Evolutionary conservation across 2,113 vertebrate species (phyloP).

Genomic region (Tetraodon nigroviridis): DNA sequence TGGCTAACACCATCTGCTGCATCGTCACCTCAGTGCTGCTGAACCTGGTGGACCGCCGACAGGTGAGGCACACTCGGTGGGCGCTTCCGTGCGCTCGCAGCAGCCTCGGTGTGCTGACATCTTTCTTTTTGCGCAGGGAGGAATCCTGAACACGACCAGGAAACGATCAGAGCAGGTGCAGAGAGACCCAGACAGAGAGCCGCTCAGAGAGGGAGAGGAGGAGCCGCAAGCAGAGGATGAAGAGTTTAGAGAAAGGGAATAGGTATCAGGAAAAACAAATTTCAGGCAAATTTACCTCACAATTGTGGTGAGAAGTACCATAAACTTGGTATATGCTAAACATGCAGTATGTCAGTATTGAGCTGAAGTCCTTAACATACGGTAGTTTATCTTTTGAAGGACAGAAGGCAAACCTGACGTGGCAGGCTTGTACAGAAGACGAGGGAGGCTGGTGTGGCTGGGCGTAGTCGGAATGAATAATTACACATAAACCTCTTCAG

Average conservation of each 20-base stretch:
- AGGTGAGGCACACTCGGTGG: conserved; percentile 54
- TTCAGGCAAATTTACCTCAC: no score
- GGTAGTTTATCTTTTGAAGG: no score
- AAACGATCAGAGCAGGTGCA: conserved; percentile 58
- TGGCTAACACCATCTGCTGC: conserved; percentile 77
- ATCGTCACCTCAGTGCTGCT: conserved; percentile 72
- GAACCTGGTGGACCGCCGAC: conserved; percentile 75
- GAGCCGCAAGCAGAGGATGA: conserved; percentile 8
- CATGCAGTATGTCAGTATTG: no score
- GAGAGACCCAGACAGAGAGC: conserved; percentile 56
- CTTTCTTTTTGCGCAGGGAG: conserved; percentile 62
- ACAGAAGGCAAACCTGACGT: no score
- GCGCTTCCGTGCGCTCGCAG: no score
- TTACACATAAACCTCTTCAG: no score
- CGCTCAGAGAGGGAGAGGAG: conserved; percentile 45
- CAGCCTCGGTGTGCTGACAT: neutral
- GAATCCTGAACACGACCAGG: conserved; percentile 75
- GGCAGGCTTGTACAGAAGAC: no score
- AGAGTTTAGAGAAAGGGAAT: neutral
- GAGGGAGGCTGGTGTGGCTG: no score
- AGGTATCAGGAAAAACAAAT: neutral
- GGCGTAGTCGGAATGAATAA: no score
- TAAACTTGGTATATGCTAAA: no score
- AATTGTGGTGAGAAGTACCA: no score
- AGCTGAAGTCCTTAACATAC: no score